Evolutionary conservation across 2,113 vertebrate genomes (phyloP), one percentile per base, ranked within the genome.

Genomic region (Trogon surrucura): DNA sequence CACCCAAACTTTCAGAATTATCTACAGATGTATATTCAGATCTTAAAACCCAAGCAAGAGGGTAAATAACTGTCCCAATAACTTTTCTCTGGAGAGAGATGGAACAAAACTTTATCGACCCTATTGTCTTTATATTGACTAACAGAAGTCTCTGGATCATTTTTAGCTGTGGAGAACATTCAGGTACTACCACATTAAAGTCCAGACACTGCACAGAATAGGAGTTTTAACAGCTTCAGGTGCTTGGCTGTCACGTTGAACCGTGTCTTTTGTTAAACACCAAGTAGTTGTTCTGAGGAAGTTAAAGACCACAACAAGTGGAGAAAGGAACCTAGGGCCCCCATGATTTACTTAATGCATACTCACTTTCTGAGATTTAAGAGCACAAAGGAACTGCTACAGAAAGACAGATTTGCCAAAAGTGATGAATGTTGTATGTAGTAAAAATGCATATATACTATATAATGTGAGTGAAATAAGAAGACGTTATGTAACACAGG

Each of bases 21-120:
- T 57, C 13, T 10, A 21, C 22, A 58, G 56, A 62, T 0, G 0
- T 5, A 26, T 2, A 2, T 30, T 5, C 25, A 66, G 48, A 22
- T 18, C 38, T 70, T 23, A 32, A 64, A 75, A 73, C 5, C 51
- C 8, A 85, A 85, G 9, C 6, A 20, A 17, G 8, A 14, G 29
- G 30, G 11, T 27, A 54, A 80, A 25, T 1, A 69, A 51, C 20
- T 12, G 20, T 16, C 57, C 61, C 64, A 6, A 21, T 10, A 77
- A 29, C n/a, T 45, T 69, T 53, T 26, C 11, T 47, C 13, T 57
- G 25, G 19, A 41, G 85, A 70, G 38, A 85, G 21, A 38, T 25
- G 4, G n/a, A 10, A 77, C 61, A 11, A 65, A 48, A 66, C 25
- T 60, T 86, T 9, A 48, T 38, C 10, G 2, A 47, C 27, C 67